Percentiles rank a stretch among this genome's conserved stretches.
Evolutionary conservation across 2,888 invertebrate genomes (phyloP).

Genomic region (Dichetophora obliterata): DNA sequence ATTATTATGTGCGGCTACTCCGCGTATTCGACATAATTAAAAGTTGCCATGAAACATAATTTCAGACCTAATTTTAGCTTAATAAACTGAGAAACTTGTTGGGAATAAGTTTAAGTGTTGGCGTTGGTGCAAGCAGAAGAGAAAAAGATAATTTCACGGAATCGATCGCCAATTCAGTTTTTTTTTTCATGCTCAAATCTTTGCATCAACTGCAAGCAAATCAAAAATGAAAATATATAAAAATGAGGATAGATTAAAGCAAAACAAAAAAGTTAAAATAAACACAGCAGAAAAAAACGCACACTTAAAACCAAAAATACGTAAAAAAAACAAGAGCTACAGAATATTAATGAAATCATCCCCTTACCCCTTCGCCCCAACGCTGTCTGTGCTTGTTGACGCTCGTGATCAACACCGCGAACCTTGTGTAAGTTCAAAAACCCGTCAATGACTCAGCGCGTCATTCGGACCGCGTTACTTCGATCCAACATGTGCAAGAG

Average conservation of each 20-base stretch:
- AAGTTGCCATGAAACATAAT: no score
- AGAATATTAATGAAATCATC: slow-evolving; percentile 42
- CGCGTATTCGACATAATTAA: no score
- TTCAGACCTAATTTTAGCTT: no score
- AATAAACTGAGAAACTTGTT: no score
- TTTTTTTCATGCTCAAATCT: not conserved
- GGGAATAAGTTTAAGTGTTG: no score
- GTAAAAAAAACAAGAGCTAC: slow-evolving; percentile 20
- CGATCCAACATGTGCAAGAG: slow-evolving; percentile 26
- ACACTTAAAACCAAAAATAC: slow-evolving; percentile 22
- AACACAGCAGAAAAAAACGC: not conserved
- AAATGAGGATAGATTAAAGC: not conserved
- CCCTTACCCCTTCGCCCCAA: not conserved
- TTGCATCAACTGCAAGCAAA: slow-evolving; percentile 14
- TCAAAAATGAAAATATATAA: not conserved
- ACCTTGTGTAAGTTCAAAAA: slow-evolving; percentile 62
- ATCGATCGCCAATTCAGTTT: no score
- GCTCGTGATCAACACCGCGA: slow-evolving; percentile 35
- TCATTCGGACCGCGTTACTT: slow-evolving; percentile 2
- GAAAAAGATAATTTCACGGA: no score
- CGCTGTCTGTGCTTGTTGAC: not conserved
- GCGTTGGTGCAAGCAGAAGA: no score
- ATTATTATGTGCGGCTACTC: not conserved
- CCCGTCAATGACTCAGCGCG: slow-evolving; percentile 54
- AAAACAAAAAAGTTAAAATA: not conserved